phyloP scores from a whole-genome alignment of 1,140 invertebrate genomes.

The Diabrotica undecimpunctata region DNA sequence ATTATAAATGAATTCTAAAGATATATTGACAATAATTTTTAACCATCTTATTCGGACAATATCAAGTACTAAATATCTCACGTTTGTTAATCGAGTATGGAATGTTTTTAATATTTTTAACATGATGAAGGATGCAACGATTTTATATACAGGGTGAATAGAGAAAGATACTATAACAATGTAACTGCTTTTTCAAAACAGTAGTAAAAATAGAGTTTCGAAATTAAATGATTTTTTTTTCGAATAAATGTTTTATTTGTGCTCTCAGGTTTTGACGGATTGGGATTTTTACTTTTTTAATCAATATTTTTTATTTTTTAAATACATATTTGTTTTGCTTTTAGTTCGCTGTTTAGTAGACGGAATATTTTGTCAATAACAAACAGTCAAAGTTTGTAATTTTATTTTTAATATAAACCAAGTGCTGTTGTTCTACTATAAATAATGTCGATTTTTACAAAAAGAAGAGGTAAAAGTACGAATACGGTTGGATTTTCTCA shows the following conservation, averaged over 20 bases:
- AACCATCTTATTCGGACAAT: slow-evolving; percentile 33
- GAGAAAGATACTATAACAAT: background rate
- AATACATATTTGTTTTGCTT: too few species aligned
- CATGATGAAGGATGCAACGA: slow-evolving; percentile 37
- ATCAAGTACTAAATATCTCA: slow-evolving; percentile 37
- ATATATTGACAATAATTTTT: slow-evolving; percentile 39
- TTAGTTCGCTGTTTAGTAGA: too few species aligned
- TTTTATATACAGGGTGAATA: slow-evolving; percentile 25
- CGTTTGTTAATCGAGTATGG: slow-evolving; percentile 37
- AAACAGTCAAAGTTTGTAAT: too few species aligned
- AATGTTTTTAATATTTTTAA: slow-evolving; percentile 42
- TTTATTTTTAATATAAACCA: too few species aligned
- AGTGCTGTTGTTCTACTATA: too few species aligned
- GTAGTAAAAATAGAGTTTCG: background rate
- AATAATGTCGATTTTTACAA: too few species aligned
- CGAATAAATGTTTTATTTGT: background rate
- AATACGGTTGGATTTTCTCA: too few species aligned
- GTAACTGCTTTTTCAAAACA: background rate
- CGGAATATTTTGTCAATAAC: too few species aligned
- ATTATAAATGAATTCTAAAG: slow-evolving; percentile 32
- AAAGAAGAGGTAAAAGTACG: too few species aligned
- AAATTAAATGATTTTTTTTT: background rate
- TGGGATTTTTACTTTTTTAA: too few species aligned
- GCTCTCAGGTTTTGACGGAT: too few species aligned
- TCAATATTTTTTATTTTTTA: too few species aligned